A percentile compares a stretch with the other conserved stretches of the same genome.
phyloP scores from a whole-genome alignment of 2,888 invertebrate genomes.

The Leptura quadrifasciata region DNA sequence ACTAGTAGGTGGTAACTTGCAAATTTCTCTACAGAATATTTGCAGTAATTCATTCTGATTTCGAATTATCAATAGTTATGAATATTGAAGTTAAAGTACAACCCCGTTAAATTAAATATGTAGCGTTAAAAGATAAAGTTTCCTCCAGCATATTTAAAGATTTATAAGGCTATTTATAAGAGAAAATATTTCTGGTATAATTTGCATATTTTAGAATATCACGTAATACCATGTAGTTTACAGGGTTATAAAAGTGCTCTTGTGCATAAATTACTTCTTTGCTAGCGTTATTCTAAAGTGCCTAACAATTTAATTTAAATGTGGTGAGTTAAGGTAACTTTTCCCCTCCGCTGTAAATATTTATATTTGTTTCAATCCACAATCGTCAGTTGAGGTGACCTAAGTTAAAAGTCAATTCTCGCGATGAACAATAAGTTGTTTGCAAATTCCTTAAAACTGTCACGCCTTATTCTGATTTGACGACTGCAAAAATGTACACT shows the following conservation, averaged over 20 bases:
- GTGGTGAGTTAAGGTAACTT: constrained; percentile 10
- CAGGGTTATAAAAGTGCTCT: constrained; percentile 13
- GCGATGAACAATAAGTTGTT: no score
- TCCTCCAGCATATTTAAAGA: constrained; percentile 3
- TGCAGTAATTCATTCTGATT: no score
- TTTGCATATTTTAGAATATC: constrained; percentile 22
- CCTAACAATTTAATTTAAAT: constrained; percentile 22
- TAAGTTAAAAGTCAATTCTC: no score
- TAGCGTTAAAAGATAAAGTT: background rate
- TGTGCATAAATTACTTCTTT: constrained; percentile 15
- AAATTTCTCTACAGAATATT: no score
- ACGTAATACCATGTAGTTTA: constrained; percentile 8
- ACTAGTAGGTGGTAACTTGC: no score
- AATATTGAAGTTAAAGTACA: background rate
- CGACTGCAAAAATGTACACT: no score
- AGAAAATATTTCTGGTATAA: constrained; percentile 4
- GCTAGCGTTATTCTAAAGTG: constrained; percentile 1
- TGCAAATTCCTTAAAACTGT: no score
- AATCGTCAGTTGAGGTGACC: background rate
- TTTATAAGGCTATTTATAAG: background rate
- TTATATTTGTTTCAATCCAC: constrained; percentile 24
- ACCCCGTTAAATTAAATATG: background rate
- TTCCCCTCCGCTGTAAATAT: constrained; percentile 25
- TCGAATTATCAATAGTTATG: background rate
- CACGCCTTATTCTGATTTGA: no score